Conservation (phyloP, 1,140 invertebrate genomes). For the Drosophila grimshawi region DNA sequence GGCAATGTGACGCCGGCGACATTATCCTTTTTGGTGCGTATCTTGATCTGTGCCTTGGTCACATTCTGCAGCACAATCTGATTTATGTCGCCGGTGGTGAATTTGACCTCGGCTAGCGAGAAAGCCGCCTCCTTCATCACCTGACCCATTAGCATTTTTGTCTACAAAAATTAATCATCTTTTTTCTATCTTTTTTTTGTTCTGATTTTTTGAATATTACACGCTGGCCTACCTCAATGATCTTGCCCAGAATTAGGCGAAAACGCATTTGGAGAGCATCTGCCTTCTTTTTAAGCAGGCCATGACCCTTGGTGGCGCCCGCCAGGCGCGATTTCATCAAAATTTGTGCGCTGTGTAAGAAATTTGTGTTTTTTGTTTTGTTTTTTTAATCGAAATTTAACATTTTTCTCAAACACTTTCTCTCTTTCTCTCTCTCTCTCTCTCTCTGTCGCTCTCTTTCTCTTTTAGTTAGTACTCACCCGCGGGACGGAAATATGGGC, state of each 20-base stretch:
- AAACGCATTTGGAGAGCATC: conserved; percentile 99
- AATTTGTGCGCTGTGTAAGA: conserved; percentile 88
- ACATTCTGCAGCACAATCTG: conserved; percentile 99
- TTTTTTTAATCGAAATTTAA: too few species aligned
- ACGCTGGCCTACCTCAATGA: conserved; percentile 93
- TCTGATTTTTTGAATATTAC: background rate
- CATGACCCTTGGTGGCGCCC: conserved; percentile 99
- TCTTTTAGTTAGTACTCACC: conserved; percentile 88
- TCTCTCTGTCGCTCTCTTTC: background rate
- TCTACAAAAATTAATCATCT: conserved; percentile 62
- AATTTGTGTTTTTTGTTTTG: conserved; percentile 10
- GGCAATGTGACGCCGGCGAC: conserved; percentile 98
- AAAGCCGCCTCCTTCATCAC: conserved; percentile 99
- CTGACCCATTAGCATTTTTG: conserved; percentile 99
- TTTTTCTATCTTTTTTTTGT: background rate
- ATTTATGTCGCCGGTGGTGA: conserved; percentile 98
- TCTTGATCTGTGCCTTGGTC: conserved; percentile 99
- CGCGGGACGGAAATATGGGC: conserved; percentile 98
- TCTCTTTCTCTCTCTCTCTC: too few species aligned
- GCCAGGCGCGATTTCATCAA: conserved; percentile 95
- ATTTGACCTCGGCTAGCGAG: conserved; percentile 99
- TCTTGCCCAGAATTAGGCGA: conserved; percentile 97
- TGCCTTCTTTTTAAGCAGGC: conserved; percentile 99
- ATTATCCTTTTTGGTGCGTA: conserved; percentile 99
- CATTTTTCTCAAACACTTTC: too few species aligned